Conservation (phyloP, 1,140 invertebrate species). For the Panagrolaimus sp. region DNA sequence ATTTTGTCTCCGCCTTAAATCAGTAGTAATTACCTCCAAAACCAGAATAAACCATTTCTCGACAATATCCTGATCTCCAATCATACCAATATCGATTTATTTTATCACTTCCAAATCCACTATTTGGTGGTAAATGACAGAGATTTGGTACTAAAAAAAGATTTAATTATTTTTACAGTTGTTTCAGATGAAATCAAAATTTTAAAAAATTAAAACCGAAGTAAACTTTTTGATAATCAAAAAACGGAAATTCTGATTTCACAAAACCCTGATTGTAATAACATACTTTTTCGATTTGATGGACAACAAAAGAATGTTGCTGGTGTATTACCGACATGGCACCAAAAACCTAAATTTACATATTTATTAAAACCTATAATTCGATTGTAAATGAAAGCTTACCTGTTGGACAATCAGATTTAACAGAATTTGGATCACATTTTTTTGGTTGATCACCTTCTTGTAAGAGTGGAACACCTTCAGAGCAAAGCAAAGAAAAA, state of each 20-base stretch:
- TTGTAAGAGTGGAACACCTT: neutral
- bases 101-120: conserved; percentile 3
- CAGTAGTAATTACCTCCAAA: neutral
- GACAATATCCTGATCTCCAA: neutral
- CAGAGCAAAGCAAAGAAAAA: neutral
- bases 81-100: conserved; percentile 8
- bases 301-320: conserved; percentile 6
- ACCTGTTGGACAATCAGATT: conserved; percentile 1
- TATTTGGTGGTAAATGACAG: conserved; percentile 8
- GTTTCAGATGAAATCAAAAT: too few species aligned
- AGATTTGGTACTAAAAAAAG: conserved; percentile 7
- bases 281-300: conserved; percentile 6
- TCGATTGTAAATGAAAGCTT: too few species aligned
- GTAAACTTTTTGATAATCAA: too few species aligned
- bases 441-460: conserved; percentile 8
- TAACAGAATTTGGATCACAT: neutral
- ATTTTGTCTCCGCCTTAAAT: too few species aligned
- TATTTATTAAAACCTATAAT: too few species aligned
- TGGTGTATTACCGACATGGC: neutral
- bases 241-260: too few species aligned
- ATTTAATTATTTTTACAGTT: too few species aligned
- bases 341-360: too few species aligned
- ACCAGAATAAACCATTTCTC: conserved; percentile 3
- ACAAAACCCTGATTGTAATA: too few species aligned
- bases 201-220: too few species aligned